These are phyloP conservation scores for Lepidotrigona ventralis DNA, from an alignment of 1,140 invertebrate genomes.

Conservation along the genomic window DNA sequence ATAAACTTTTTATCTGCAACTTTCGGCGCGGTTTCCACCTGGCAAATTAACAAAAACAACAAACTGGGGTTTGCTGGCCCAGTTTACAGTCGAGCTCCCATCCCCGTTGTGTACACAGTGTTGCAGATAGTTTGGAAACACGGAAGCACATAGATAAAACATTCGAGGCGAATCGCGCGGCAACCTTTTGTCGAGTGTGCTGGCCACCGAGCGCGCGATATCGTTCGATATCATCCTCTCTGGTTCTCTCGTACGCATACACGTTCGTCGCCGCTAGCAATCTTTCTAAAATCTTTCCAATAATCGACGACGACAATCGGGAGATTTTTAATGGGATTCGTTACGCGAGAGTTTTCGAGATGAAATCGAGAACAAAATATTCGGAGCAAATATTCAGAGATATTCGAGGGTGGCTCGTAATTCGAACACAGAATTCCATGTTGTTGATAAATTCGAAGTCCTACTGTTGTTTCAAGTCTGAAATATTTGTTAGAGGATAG, in stretches of 20 bases:
- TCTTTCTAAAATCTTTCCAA: too few species aligned
- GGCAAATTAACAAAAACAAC: constrained; percentile 53
- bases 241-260: neutral
- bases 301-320: neutral
- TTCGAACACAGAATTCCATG: too few species aligned
- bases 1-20: constrained; percentile 48
- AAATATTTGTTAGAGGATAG: too few species aligned
- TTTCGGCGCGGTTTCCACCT: constrained; percentile 39
- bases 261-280: neutral
- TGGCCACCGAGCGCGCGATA: constrained; percentile 22
- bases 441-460: too few species aligned
- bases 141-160: constrained; percentile 42
- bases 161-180: constrained; percentile 3
- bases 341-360: too few species aligned
- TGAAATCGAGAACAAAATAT: too few species aligned
- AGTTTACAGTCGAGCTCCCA: constrained; percentile 43
- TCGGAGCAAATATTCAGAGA: too few species aligned
- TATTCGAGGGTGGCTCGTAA: too few species aligned
- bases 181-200: constrained; percentile 26
- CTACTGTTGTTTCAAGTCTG: too few species aligned
- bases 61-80: constrained; percentile 23
- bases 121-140: constrained; percentile 30
- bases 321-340: neutral
- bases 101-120: neutral
- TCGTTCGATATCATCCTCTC: constrained; percentile 21